Base-by-base conservation (phyloP, 2,797 vertebrate genomes). In the Gobionotothen gibberifrons region DNA sequence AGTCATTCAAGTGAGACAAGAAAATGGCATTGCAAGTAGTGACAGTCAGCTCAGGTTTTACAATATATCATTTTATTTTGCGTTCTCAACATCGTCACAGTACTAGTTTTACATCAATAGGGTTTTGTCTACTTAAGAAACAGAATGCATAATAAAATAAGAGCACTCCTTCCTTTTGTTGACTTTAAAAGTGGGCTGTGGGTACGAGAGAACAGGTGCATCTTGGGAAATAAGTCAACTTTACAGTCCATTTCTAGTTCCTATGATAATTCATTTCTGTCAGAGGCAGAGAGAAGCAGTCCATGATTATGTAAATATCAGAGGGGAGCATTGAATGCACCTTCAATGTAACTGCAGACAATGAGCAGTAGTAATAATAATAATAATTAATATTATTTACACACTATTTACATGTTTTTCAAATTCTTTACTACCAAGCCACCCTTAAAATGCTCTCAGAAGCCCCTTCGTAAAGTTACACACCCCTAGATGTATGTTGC, bases 1-100 rank as follows among this genome's bases (percentile, higher is more conserved):
- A 70, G 22, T 70, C 16, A 21, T 22, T 43, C 13, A 19, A 5
- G 11, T 19, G 14, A 60, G 44, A 52, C 13, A 9, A 62, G 19
- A 21, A 74, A 11, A 52, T 3, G 0, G 1, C n/a, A 56, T 4
- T 32, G 15, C 48, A 64, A 72, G 12, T 12, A 74, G 39, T 7
- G 39, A 57, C 42, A 72, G 17, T 10, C 9, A 56, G 47, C 59
- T 70, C 55, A 21, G 63, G 65, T 85, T 87, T 81, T 81, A 90
- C 74, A 80, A 67, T 95, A 92, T 96, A 96, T 94, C 62, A 78
- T 96, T 97, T 97, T 96, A 97, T 97, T 98, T 92, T 92, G 94
- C 91, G 93, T 96, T 96, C 90, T 95, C 93, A 95, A 96, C 96
- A 96, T 94, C 84, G 93, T 96, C 96, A 98, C 97, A 97, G 96